Percentiles rank a stretch among this genome's conserved stretches.
Evolutionary conservation across 2,113 vertebrate species (phyloP).

Genomic region (Pluvialis apricaria): DNA sequence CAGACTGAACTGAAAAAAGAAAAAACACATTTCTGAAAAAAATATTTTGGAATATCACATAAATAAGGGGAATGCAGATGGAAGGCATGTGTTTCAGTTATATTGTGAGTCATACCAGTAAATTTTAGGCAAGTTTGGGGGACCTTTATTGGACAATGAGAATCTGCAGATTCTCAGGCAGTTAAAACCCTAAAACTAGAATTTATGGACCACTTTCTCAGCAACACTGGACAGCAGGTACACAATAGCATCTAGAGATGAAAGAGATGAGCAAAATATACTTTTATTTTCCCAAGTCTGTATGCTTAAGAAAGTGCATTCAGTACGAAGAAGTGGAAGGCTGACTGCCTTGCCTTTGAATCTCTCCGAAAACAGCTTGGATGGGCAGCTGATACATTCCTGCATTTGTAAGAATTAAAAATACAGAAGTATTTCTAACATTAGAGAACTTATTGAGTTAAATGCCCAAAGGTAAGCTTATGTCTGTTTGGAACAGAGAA

Average conservation of each 20-base stretch:
- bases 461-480: neutral
- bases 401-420: neutral
- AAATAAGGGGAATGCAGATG: neutral
- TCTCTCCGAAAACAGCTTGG: neutral
- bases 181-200: neutral
- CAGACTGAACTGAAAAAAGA: neutral
- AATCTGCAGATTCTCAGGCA: neutral
- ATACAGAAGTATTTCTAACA: neutral
- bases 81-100: neutral
- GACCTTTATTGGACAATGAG: neutral
- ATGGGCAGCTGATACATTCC: neutral
- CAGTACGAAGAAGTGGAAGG: neutral
- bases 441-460: neutral
- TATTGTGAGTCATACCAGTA: neutral
- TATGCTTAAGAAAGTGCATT: neutral
- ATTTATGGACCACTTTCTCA: neutral
- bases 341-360: neutral
- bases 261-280: neutral
- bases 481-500: neutral
- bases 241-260: neutral
- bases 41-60: neutral
- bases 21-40: neutral
- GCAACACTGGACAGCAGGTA: neutral
- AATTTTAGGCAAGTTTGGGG: neutral
- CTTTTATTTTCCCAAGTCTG: neutral